A percentile compares a stretch with the other conserved stretches of the same genome.
phyloP scores from a whole-genome alignment of 2,888 invertebrate species.

The Ethmia dodecea region DNA sequence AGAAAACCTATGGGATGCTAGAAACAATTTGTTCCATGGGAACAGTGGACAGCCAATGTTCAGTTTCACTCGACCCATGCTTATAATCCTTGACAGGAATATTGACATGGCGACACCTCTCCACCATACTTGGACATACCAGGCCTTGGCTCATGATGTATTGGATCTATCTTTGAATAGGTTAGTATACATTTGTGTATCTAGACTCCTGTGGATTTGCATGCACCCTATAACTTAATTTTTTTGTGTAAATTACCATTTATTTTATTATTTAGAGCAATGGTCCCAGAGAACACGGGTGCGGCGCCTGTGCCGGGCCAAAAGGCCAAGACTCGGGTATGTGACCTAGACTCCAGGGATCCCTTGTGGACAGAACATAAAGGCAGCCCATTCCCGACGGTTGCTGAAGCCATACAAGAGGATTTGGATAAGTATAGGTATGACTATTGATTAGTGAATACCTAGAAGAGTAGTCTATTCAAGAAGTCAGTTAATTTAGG shows the following conservation, averaged over 20 bases:
- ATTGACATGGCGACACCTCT: constrained; percentile 98
- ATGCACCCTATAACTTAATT: no score
- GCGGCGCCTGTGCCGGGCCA: constrained; percentile 77
- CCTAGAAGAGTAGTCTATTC: no score
- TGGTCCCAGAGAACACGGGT: constrained; percentile 53
- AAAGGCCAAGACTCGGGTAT: constrained; percentile 88
- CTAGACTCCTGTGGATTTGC: no score
- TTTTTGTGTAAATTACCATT: no score
- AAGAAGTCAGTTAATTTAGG: no score
- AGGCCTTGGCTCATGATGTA: constrained; percentile 98
- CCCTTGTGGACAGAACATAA: constrained; percentile 96
- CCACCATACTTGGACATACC: constrained; percentile 99
- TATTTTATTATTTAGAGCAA: constrained; percentile 40
- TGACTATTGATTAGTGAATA: no score
- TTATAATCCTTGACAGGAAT: constrained; percentile 95
- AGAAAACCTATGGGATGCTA: constrained; percentile 97
- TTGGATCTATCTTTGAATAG: constrained; percentile 94
- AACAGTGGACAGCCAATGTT: constrained; percentile 88
- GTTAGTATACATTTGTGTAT: constrained; percentile 31
- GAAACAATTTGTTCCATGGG: constrained; percentile 96
- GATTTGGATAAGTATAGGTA: constrained; percentile 95
- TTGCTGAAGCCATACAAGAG: constrained; percentile 99
- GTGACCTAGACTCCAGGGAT: constrained; percentile 93
- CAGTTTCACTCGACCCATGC: constrained; percentile 94
- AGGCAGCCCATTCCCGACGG: constrained; percentile 94